Conservation (phyloP, 2,797 vertebrate genomes). For the Borostomias antarcticus region DNA sequence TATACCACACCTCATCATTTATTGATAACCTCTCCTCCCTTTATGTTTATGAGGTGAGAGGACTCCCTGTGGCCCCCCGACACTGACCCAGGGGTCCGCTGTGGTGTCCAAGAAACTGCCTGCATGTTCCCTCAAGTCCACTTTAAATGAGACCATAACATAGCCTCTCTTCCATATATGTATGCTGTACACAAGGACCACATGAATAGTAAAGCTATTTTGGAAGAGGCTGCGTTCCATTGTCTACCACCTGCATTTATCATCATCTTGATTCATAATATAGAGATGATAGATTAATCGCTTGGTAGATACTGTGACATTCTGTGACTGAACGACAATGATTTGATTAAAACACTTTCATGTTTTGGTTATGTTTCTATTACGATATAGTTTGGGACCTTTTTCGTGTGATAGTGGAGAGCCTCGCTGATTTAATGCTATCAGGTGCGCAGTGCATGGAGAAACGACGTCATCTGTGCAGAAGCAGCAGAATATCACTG, state of each 20-base stretch:
- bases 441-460: not conserved
- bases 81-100: slow-evolving; percentile 68
- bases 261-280: slow-evolving; percentile 16
- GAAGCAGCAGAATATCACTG: not conserved
- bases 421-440: not conserved
- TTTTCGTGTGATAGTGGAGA: not conserved
- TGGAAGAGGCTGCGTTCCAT: slow-evolving; percentile 6
- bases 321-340: no score
- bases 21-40: slow-evolving; percentile 79
- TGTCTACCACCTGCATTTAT: slow-evolving; percentile 6
- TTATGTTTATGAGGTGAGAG: slow-evolving; percentile 80
- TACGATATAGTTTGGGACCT: no score
- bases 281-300: no score
- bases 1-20: slow-evolving; percentile 81
- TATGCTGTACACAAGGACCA: slow-evolving; percentile 46
- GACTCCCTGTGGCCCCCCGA: slow-evolving; percentile 65
- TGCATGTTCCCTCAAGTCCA: slow-evolving; percentile 70
- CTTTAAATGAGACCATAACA: slow-evolving; percentile 67
- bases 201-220: slow-evolving; percentile 46
- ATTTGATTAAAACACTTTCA: no score
- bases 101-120: slow-evolving; percentile 70
- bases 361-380: no score
- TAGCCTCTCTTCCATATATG: slow-evolving; percentile 40
- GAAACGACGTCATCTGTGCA: no score
- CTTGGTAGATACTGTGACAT: no score